Evolutionary conservation across 1,140 invertebrate genomes (phyloP).

Genomic region (Linepithema humile): DNA sequence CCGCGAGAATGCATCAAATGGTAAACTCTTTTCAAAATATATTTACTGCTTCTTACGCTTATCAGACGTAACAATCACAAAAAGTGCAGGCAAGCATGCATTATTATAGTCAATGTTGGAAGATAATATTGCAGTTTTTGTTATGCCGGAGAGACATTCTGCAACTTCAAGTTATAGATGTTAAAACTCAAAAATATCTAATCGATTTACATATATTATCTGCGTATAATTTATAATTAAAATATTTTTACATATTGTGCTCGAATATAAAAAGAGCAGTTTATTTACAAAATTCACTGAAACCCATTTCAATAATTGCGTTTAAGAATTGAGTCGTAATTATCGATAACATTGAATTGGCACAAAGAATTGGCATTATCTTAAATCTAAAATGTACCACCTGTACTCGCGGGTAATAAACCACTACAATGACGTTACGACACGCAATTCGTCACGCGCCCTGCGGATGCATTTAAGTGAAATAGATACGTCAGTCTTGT

Average conservation of each 20-base stretch:
- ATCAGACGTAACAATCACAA: background rate
- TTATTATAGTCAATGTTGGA: background rate
- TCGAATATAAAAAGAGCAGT: background rate
- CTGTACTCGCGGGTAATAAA: conserved; percentile 55
- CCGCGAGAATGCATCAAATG: conserved; percentile 84
- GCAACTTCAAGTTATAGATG: background rate
- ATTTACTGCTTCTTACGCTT: conserved; percentile 2
- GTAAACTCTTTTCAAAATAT: conserved; percentile 81
- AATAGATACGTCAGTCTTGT: conserved; percentile 82
- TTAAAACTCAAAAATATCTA: too few relatives aligned
- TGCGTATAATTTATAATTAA: background rate
- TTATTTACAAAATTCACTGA: background rate
- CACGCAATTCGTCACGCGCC: conserved; percentile 67
- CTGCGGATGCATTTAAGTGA: conserved; percentile 77
- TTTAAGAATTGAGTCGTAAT: background rate
- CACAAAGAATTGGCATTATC: too few relatives aligned
- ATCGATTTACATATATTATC: too few relatives aligned
- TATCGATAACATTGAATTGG: conserved; percentile 1
- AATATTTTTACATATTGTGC: too few relatives aligned
- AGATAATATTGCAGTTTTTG: background rate
- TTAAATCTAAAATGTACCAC: conserved; percentile 52
- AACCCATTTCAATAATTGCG: background rate
- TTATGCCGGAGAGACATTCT: too few relatives aligned
- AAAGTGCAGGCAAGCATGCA: background rate
- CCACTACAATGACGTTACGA: conserved; percentile 59